Percentiles rank a stretch among this genome's conserved stretches.
Conservation (phyloP, 1,140 invertebrate genomes). For the Drosophila mauritiana region DNA sequence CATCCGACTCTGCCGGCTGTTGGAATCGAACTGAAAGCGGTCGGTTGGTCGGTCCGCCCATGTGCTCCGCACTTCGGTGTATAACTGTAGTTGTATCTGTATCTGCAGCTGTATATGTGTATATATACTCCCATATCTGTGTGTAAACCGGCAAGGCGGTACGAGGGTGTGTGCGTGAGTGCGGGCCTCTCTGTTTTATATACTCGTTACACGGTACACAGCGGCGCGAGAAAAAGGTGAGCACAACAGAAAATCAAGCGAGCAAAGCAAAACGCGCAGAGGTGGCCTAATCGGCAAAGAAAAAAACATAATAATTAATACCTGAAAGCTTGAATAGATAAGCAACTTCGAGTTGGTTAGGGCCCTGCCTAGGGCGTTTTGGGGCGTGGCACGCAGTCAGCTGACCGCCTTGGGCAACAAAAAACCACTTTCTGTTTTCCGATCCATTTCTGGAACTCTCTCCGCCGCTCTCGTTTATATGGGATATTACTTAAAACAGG, state of each 20-base stretch:
- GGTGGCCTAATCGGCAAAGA: not conserved
- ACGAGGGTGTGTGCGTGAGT: constrained; percentile 34
- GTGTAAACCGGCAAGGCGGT: constrained; percentile 59
- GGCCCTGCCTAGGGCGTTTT: constrained; percentile 4
- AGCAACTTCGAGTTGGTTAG: constrained; percentile 22
- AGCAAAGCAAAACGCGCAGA: constrained; percentile 50
- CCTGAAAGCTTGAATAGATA: constrained; percentile 19
- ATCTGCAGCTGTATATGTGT: constrained; percentile 25
- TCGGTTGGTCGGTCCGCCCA: constrained; percentile 19
- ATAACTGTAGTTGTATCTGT: constrained; percentile 28
- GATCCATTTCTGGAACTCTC: constrained; percentile 30
- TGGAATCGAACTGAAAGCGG: constrained; percentile 61
- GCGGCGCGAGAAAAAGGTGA: constrained; percentile 72
- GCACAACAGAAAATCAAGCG: constrained; percentile 75
- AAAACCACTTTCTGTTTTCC: constrained; percentile 27
- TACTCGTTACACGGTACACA: constrained; percentile 10
- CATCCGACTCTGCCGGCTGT: constrained; percentile 73
- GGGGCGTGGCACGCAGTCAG: constrained; percentile 34
- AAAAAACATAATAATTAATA: not conserved
- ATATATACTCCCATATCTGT: constrained; percentile 39
- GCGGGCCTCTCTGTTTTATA: constrained; percentile 31
- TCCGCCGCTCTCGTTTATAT: constrained; percentile 10
- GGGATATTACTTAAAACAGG: constrained; percentile 5
- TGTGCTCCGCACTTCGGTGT: constrained; percentile 27
- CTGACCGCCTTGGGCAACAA: constrained; percentile 16